phyloP scores from a whole-genome alignment of 2,113 vertebrate genomes.

The Psilopogon haemacephalus region DNA sequence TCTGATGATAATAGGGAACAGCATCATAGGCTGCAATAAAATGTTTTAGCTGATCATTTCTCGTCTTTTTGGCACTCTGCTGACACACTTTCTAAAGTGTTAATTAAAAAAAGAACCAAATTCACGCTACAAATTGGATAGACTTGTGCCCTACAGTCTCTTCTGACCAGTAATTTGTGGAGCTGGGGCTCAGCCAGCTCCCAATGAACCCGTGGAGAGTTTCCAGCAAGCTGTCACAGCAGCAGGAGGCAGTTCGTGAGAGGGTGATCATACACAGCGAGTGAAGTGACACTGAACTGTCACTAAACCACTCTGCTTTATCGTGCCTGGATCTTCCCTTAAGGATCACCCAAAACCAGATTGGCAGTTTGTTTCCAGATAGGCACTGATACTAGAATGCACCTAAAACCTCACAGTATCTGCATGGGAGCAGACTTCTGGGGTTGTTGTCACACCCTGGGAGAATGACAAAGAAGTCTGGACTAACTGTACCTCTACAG shows the following conservation, averaged over 20 bases:
- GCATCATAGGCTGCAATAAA: slow-evolving; percentile 36
- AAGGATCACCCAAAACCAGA: not conserved
- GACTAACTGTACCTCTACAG: not conserved
- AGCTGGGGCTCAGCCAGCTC: slow-evolving; percentile 52
- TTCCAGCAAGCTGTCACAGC: slow-evolving; percentile 47
- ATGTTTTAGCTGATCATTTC: slow-evolving; percentile 32
- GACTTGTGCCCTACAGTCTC: slow-evolving; percentile 46
- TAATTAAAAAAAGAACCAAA: slow-evolving; percentile 59
- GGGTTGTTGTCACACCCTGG: not conserved
- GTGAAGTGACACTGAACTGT: slow-evolving; percentile 15
- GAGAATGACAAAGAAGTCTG: not conserved
- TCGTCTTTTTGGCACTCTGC: slow-evolving; percentile 37
- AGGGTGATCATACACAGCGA: slow-evolving; percentile 36
- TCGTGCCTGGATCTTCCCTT: not conserved
- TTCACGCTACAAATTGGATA: slow-evolving; percentile 43
- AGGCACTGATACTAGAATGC: not conserved
- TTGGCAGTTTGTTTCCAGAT: not conserved
- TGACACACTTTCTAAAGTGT: slow-evolving; percentile 42
- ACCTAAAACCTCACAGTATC: not conserved
- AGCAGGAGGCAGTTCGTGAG: slow-evolving; percentile 25
- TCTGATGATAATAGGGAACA: not conserved
- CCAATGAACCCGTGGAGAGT: slow-evolving; percentile 37
- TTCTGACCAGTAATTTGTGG: slow-evolving; percentile 54
- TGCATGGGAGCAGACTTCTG: not conserved
- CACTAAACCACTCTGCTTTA: slow-evolving; percentile 8